Percentiles rank a stretch among this genome's conserved stretches.
Evolutionary conservation across 2,113 vertebrate species (phyloP).

Genomic region (Alligator sinensis): DNA sequence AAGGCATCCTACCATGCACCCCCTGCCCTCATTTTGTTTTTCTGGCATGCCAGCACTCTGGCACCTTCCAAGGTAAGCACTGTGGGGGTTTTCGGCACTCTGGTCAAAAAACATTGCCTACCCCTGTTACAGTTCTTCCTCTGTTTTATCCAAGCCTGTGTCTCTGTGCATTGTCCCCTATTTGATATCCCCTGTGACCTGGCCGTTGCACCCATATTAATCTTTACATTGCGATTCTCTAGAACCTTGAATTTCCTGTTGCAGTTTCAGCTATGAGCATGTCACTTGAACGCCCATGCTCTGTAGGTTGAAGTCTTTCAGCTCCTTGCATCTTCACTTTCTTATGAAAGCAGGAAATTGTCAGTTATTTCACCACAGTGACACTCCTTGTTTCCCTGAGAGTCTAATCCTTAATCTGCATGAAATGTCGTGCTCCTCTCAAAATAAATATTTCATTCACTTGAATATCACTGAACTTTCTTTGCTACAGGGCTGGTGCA

Average conservation of each 20-base stretch:
- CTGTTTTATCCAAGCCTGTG: not conserved
- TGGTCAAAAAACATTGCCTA: not conserved
- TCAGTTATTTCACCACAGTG: not conserved
- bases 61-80: no score
- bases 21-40: no score
- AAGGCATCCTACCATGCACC: no score
- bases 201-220: not conserved
- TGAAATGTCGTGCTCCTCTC: not conserved
- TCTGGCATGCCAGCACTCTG: no score
- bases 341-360: not conserved
- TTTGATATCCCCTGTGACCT: not conserved
- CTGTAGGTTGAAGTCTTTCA: not conserved
- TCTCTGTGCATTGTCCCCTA: not conserved
- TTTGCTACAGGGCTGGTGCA: not conserved
- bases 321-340: not conserved
- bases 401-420: not conserved
- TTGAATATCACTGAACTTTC: not conserved
- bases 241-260: conserved; percentile 40
- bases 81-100: not conserved
- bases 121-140: not conserved
- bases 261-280: not conserved
- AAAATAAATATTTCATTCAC: not conserved
- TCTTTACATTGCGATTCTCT: not conserved
- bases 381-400: not conserved
- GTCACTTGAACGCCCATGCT: not conserved